Conservation (phyloP, 2,888 invertebrate genomes). For the Hymenopus coronatus region DNA sequence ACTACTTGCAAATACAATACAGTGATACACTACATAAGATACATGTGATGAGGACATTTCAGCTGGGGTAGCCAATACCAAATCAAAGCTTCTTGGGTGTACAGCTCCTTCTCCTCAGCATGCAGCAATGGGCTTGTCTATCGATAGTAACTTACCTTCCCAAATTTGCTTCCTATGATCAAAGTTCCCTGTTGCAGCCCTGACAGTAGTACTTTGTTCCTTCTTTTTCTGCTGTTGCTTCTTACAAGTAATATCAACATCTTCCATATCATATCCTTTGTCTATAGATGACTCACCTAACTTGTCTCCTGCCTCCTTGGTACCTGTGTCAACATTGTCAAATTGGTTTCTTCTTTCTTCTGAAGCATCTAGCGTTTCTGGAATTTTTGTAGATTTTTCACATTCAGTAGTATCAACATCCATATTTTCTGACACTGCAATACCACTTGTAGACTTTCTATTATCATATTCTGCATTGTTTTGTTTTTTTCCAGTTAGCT, state of each 20-base stretch:
- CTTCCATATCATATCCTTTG: background rate
- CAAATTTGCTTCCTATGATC: background rate
- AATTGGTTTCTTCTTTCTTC: no score
- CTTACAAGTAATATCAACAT: background rate
- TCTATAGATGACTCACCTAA: background rate
- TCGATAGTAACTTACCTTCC: background rate
- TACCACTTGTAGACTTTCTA: background rate
- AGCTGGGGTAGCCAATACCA: background rate
- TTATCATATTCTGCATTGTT: background rate
- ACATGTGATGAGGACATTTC: background rate
- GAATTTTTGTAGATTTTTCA: no score
- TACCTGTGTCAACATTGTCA: background rate
- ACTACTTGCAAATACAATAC: background rate
- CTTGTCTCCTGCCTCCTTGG: background rate
- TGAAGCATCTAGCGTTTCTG: no score
- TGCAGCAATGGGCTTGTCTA: background rate
- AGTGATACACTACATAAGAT: background rate
- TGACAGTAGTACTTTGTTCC: background rate
- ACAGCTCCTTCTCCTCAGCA: background rate
- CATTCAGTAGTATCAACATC: no score
- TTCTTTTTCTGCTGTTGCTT: background rate
- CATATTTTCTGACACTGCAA: no score
- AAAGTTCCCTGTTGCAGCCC: background rate
- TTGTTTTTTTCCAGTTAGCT: background rate
- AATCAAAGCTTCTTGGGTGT: background rate